A percentile compares a stretch with the other conserved stretches of the same genome.
These are phyloP conservation scores for Hucho hucho DNA, from an alignment of 2,113 vertebrate species.

Conservation along the genomic window DNA sequence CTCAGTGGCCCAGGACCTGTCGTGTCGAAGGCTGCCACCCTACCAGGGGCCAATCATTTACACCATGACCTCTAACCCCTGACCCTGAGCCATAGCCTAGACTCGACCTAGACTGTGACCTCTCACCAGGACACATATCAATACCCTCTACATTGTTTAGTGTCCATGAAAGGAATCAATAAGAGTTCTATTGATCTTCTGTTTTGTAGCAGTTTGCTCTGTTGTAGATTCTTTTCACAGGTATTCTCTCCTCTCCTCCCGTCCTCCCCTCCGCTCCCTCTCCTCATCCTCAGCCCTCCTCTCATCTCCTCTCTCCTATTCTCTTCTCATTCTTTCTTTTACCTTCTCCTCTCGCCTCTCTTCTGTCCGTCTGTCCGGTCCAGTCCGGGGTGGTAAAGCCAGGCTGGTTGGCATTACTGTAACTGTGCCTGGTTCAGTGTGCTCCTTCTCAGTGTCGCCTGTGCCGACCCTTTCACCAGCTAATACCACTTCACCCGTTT, in stretches of 20 bases:
- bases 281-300: neutral
- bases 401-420: slow-evolving; percentile 26
- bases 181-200: too few species aligned
- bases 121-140: too few species aligned
- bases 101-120: too few species aligned
- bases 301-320: neutral
- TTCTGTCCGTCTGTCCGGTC: slow-evolving; percentile 26
- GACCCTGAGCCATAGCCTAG: too few species aligned
- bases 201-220: too few species aligned
- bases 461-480: slow-evolving; percentile 64
- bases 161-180: too few species aligned
- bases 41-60: slow-evolving; percentile 17
- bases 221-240: too few species aligned
- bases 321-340: slow-evolving; percentile 11
- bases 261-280: too few species aligned
- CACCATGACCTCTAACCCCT: neutral
- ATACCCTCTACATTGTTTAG: too few species aligned
- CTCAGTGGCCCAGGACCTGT: neutral
- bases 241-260: too few species aligned
- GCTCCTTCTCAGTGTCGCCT: slow-evolving; percentile 23
- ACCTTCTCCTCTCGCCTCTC: slow-evolving; percentile 1
- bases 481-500: slow-evolving; percentile 47
- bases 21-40: neutral
- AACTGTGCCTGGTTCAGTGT: slow-evolving; percentile 27
- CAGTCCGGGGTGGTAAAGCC: slow-evolving; percentile 27